Conservation (phyloP, 2,113 vertebrate species). For the Caretta caretta region DNA sequence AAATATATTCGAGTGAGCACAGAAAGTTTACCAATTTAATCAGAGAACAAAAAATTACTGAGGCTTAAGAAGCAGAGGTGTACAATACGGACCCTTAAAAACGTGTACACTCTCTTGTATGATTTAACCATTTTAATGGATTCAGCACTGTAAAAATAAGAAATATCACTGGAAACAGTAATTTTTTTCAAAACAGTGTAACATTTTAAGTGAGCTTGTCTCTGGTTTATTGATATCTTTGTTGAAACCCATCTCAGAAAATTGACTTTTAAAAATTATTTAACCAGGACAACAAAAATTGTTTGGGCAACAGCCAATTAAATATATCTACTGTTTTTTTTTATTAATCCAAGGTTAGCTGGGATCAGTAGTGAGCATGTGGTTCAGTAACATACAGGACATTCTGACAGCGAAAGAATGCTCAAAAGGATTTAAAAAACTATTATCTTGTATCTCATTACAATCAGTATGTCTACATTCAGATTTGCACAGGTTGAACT, state of each 20-base stretch:
- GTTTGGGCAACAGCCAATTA: not conserved
- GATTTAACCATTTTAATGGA: not conserved
- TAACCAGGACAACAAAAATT: not conserved
- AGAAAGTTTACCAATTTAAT: conserved; percentile 22
- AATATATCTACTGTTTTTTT: not conserved
- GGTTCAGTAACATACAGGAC: not conserved
- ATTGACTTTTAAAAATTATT: not conserved
- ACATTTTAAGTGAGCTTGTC: not conserved
- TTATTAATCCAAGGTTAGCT: not conserved
- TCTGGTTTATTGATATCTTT: not conserved
- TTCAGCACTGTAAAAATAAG: not conserved
- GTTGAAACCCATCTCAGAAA: not conserved
- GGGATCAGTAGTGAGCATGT: not conserved
- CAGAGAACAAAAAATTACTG: not conserved
- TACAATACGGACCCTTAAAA: not conserved
- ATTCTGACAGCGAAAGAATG: not conserved
- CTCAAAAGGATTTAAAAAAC: not conserved
- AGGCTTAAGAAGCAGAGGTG: not conserved
- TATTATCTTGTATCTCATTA: not conserved
- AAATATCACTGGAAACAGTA: not conserved
- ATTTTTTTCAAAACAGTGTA: not conserved
- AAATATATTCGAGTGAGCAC: not conserved
- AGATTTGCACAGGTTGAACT: not conserved
- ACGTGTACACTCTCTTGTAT: not conserved
- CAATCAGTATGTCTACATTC: not conserved